These are phyloP conservation scores for Blastomussa wellsi DNA, from an alignment of 92 coral and sea anemone species.

Conservation along the genomic window DNA sequence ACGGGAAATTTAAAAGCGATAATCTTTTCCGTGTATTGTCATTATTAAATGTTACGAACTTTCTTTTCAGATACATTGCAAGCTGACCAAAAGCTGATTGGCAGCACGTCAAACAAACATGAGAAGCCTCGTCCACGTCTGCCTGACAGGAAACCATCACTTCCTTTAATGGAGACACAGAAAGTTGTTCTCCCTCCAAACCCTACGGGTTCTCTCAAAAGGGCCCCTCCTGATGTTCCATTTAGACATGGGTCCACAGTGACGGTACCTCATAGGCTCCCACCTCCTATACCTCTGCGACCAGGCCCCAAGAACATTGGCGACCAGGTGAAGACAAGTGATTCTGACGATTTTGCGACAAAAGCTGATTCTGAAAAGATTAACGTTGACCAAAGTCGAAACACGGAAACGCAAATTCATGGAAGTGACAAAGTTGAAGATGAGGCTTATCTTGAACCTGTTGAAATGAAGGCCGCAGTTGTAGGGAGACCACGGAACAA, in stretches of 20 bases:
- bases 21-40: too few relatives aligned
- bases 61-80: constrained; percentile 5
- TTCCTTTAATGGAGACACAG: constrained; percentile 43
- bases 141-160: constrained; percentile 42
- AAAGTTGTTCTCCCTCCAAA: constrained; percentile 4
- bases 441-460: constrained; percentile 1
- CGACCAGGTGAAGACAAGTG: constrained; percentile 3
- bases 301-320: constrained; percentile 26
- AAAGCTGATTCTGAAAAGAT: not conserved
- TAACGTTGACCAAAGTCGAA: not conserved
- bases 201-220: constrained; percentile 23
- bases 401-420: not conserved
- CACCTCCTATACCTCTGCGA: constrained; percentile 62
- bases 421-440: not conserved
- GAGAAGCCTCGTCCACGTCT: constrained; percentile 51
- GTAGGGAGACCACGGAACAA: not conserved
- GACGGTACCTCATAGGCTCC: constrained; percentile 32
- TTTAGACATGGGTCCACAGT: constrained; percentile 21
- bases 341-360: not conserved
- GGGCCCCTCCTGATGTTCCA: constrained; percentile 32
- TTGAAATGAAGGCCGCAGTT: not conserved
- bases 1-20: too few relatives aligned
- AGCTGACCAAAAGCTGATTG: constrained; percentile 20
- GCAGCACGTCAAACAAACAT: constrained; percentile 34
- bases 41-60: not conserved